phyloP scores from a whole-genome alignment of 2,113 vertebrate genomes.

The Pygathrix nemaeus region DNA sequence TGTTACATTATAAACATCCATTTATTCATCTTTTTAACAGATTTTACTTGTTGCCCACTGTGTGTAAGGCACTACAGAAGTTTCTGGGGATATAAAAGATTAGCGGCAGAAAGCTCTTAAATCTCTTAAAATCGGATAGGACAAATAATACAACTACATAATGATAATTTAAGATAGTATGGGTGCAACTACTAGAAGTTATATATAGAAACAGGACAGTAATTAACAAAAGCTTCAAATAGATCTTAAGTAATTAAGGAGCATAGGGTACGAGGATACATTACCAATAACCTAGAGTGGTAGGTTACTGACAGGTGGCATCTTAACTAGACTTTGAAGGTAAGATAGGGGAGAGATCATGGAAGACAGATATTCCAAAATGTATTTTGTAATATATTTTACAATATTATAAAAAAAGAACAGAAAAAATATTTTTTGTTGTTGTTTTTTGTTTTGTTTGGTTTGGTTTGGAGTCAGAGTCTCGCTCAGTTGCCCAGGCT shows the following conservation, averaged over 20 bases:
- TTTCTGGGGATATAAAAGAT: conserved; percentile 29
- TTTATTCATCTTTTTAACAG: conserved; percentile 19
- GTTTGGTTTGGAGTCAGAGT: no score
- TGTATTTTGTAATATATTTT: no score
- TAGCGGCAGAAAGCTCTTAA: neutral
- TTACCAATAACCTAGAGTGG: neutral
- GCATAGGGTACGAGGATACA: neutral
- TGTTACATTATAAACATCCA: neutral
- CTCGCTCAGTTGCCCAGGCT: no score
- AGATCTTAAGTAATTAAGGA: conserved; percentile 6
- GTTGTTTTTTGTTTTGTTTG: no score
- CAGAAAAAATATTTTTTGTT: neutral
- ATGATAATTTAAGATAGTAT: conserved; percentile 21
- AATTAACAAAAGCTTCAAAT: conserved; percentile 29
- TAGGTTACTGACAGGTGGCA: neutral
- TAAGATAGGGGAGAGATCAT: neutral
- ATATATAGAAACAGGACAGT: neutral
- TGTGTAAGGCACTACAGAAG: conserved; percentile 28
- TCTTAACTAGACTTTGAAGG: conserved; percentile 25
- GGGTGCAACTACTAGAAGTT: conserved; percentile 15
- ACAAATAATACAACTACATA: conserved; percentile 1
- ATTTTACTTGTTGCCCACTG: neutral
- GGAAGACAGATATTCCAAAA: neutral
- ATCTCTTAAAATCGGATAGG: conserved; percentile 20
- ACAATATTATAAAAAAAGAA: neutral